Base-by-base conservation (phyloP, 2,797 vertebrate species). In the Telmatherina bonti region DNA sequence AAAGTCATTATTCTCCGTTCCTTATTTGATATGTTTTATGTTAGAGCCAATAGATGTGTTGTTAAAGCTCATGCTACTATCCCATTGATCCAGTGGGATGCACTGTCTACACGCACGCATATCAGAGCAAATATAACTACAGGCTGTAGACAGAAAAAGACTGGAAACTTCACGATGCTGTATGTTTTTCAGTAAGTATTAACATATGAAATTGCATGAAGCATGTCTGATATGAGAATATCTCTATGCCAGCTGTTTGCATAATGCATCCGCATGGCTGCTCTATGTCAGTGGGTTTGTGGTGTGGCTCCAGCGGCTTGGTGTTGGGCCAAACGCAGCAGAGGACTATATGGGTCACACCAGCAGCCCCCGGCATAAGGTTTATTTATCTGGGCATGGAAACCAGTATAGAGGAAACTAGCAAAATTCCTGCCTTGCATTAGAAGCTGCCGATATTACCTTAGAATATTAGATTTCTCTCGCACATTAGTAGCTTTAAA, bases 321-420 rank as follows among this genome's bases (percentile, higher is more conserved):
- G 83, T 89, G 69, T 67, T 9, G 31, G 31, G 89, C 94, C 94
- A 94, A 90, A 87, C 74, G 91, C 87, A 92, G 85, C 82, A 74
- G 71, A 18, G 43, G 54, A 77, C 83, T 88, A 62, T 86, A 85
- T 85, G 86, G 82, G 88, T 88, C 71, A 35, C 84, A 84, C 85
- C 82, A 66, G 85, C 87, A 91, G 89, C 91, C 87, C 83, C 85
- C 62, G 79, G 84, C 72, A 77, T 88, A 78, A 91, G 87, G 85
- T 93, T 93, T 94, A 88, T 95, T 94, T 94, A 86, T 94, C 87
- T 93, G 84, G 93, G 93, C 91, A 90, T 20, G 38, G 30, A 73
- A 73, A 83, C 76, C 78, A 24, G 78, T 89, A 90, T 86, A 91
- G 91, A 89, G 87, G 92, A 92, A 90, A 78, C 81, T 80, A 83